Evolutionary conservation across 1,140 invertebrate genomes (phyloP), one percentile per base, ranked within the genome.

Genomic region (Sycophila sp.): DNA sequence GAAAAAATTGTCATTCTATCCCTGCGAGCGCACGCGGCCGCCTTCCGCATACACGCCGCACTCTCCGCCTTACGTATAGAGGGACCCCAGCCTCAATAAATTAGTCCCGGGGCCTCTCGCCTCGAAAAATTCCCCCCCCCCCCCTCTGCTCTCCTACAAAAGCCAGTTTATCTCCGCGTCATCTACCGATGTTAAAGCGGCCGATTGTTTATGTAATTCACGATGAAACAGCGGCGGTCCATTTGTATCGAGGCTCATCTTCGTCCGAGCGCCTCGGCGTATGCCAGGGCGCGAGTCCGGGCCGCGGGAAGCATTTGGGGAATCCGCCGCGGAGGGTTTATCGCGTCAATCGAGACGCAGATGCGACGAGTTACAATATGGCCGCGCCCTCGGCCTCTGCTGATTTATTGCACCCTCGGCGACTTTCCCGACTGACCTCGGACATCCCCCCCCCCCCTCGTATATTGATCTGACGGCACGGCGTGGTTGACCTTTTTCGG

Each of bases 201-300:
- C 65, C 34, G 51, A 74, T 74, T 74, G 73, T 75, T 71, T 77
- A 74, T 74, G 69, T 75, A 73, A 77, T 73, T 77, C 74, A 73
- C 70, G 47, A 64, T 64, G 67, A 56, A 70, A 69, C 72, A 69
- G 64, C 68, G 76, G 74, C 75, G 72, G 76, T 75, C 76, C 71
- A 67, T 67, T 42, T 67, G 55, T 70, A 53, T 40, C 28, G 28
- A 11, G 22, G 13, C 8, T 47, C 5, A 19, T 55, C 11, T 68
- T 55, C 32, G 26, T 58, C 38, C 24, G 8, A 32, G 58, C 19
- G 6, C 40, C n/a, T 40, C n/a, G 56, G 32, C 24, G 36, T 13
- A 40, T 13, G 56, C 6, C 36, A 26, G 19, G 28, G 40, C 19
- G 22, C 22, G 59, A 45, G 40, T 8, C n/a, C 15, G 34, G 2